Conservation (phyloP, 2,888 invertebrate species). For the Epinotia brunnichana region DNA sequence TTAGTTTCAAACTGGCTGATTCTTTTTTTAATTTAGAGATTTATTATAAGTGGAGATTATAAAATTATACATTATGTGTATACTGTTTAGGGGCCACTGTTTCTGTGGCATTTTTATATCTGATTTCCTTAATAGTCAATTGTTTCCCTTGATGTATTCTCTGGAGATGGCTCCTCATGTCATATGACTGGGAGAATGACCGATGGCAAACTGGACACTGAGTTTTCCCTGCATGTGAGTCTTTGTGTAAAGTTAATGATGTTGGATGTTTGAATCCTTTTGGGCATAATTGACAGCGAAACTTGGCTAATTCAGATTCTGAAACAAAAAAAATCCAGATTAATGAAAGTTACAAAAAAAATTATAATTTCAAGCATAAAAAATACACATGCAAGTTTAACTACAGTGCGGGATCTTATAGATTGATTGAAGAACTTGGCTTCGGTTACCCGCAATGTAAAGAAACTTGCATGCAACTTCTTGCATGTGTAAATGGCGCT, state of each 20-base stretch:
- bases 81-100: slow-evolving; percentile 71
- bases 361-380: too few relatives aligned
- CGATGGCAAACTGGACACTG: slow-evolving; percentile 85
- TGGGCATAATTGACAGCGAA: slow-evolving; percentile 85
- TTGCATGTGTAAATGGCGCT: too few relatives aligned
- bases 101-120: slow-evolving; percentile 76
- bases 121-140: slow-evolving; percentile 78
- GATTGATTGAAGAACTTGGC: too few relatives aligned
- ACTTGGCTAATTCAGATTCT: slow-evolving; percentile 84
- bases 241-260: slow-evolving; percentile 85
- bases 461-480: too few relatives aligned
- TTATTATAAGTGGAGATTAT: too few relatives aligned
- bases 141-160: slow-evolving; percentile 85
- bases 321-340: slow-evolving; percentile 54
- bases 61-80: slow-evolving; percentile 72
- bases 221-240: slow-evolving; percentile 85
- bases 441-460: too few relatives aligned
- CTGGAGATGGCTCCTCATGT: slow-evolving; percentile 84
- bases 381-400: too few relatives aligned
- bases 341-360: neutral
- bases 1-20: too few relatives aligned
- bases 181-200: slow-evolving; percentile 85
- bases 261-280: slow-evolving; percentile 86
- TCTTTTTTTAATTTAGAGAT: too few relatives aligned
- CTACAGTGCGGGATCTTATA: too few relatives aligned